Conservation (phyloP, 2,113 vertebrate species). For the Apteryx owenii region DNA sequence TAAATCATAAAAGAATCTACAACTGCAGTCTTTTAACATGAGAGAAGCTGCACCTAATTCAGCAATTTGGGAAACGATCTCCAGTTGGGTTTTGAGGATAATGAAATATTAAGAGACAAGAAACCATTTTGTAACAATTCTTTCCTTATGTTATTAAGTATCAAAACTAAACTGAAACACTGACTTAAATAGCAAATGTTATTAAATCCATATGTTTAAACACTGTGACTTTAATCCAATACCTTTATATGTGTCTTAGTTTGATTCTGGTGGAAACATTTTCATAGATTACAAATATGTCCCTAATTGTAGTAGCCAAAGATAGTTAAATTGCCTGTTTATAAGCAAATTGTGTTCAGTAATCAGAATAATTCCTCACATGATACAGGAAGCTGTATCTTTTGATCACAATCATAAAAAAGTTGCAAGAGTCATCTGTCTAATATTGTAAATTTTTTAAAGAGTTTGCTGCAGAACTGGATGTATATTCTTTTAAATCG, state of each 20-base stretch:
- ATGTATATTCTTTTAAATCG: neutral
- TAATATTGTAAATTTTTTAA: neutral
- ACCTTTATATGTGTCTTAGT: accelerated
- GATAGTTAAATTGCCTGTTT: neutral
- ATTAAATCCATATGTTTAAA: accelerated
- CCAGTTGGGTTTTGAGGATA: neutral
- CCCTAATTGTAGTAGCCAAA: accelerated
- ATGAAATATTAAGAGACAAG: neutral
- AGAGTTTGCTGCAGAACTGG: neutral
- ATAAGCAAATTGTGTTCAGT: neutral
- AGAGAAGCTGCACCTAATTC: neutral
- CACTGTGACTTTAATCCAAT: accelerated
- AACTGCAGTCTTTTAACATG: neutral
- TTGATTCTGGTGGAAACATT: neutral
- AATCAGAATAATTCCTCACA: too few relatives aligned
- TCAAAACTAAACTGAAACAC: neutral
- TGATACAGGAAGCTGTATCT: neutral
- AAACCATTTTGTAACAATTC: neutral
- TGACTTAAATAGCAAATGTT: neutral
- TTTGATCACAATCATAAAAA: neutral
- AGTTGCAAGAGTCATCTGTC: neutral
- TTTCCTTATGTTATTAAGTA: neutral
- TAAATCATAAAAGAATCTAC: too few relatives aligned
- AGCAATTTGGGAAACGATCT: neutral
- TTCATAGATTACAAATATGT: accelerated